Base-by-base conservation (phyloP, 2,888 invertebrate species). In the Eugnorisma glareosa region DNA sequence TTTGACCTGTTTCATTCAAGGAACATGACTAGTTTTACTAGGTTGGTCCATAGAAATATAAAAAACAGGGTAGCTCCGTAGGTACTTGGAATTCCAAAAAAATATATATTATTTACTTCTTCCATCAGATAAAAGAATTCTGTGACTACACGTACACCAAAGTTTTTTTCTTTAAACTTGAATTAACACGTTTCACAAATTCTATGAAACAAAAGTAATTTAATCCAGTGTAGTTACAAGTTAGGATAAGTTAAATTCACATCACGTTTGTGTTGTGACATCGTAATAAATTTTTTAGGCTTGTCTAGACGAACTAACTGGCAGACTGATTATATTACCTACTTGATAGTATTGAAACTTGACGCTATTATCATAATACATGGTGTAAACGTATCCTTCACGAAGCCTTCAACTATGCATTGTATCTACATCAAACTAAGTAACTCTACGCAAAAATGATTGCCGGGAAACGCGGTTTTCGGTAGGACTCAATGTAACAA, bases 221-320 rank as follows among this genome's bases (percentile, higher is more conserved):
- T 83, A 63, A 67, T 45, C 40, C 24, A 61, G 31, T 28, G 3
- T 66, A 35, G 57, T 69, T 24, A 57, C 35, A 37, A 43, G 40
- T 66, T 31, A 45, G 15, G n/a, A 35, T 67, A 43, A 64, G 21
- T 79, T 81, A 10, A 63, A 85, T 81, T 83, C 82, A 21, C 37
- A 67, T 73, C 76, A 83, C 85, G 82, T 81, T 48, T 67, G 51
- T 35, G 71, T 51, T 81, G 75, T 69, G 35, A 28, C 57, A 15
- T 59, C 24, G 35, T 37, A n/a, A 71, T 81, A 54, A n/a, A 37
- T 75, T 77, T 35, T 54, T 51, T 68, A 63, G 61, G 57, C 21
- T 59, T n/a, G 82, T 59, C 61, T 73, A 72, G 75, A 81, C 59
- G 28, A 15, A 59, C 31, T 61, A 54, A 82, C 59, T 69, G 48